Percentiles rank a stretch among this genome's conserved stretches.
Evolutionary conservation across 1,140 invertebrate species (phyloP).

Genomic region (Drosophila bocki): DNA sequence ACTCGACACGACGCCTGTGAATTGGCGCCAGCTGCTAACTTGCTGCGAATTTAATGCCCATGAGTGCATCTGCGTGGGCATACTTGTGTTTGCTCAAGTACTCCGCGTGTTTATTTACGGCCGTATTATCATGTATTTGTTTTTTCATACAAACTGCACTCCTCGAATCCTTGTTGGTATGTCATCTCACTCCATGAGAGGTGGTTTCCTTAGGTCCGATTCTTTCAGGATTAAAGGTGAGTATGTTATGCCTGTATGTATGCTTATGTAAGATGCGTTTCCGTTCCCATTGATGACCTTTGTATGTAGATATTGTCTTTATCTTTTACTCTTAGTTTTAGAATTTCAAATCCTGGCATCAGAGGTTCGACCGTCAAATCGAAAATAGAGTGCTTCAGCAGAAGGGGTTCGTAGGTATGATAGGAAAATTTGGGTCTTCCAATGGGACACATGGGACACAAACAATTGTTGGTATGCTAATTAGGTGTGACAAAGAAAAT

Average conservation of each 20-base stretch:
- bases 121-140: conserved; percentile 34
- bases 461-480: background rate
- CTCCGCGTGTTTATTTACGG: conserved; percentile 14
- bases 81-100: conserved; percentile 31
- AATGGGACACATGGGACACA: too few species aligned
- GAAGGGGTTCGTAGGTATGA: background rate
- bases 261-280: conserved; percentile 38
- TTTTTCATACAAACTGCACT: conserved; percentile 21
- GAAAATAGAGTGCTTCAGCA: background rate
- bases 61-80: conserved; percentile 53
- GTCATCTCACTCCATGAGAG: conserved; percentile 10
- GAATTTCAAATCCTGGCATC: background rate
- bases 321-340: background rate
- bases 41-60: conserved; percentile 56
- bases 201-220: background rate
- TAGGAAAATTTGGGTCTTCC: background rate
- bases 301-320: background rate
- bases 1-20: conserved; percentile 58
- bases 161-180: background rate
- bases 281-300: conserved; percentile 7
- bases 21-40: conserved; percentile 80
- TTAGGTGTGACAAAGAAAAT: background rate
- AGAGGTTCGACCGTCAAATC: background rate
- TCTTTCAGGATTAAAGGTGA: background rate
- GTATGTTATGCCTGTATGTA: background rate